Evolutionary conservation across 2,797 vertebrate genomes (phyloP).

Genomic region (Florisuga fusca): DNA sequence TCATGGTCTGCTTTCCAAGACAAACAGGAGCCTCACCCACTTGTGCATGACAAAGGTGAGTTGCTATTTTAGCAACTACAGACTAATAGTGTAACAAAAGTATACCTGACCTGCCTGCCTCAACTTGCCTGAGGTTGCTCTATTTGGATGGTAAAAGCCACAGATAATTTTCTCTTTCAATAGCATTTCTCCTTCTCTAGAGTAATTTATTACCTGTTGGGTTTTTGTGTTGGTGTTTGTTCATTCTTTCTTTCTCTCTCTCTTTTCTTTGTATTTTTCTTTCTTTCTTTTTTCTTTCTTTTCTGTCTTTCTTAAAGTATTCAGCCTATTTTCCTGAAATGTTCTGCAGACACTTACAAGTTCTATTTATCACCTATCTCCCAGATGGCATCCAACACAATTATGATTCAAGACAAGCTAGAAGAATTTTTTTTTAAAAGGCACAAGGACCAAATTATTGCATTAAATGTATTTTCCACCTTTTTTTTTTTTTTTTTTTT

Average conservation of each 20-base stretch:
- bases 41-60: constrained; percentile 32
- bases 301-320: not conserved
- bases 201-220: not conserved
- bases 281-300: not conserved
- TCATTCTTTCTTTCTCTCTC: not conserved
- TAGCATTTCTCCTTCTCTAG: not conserved
- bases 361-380: not conserved
- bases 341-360: not conserved
- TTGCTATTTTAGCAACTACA: constrained; percentile 27
- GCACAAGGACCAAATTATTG: not conserved
- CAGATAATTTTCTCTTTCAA: constrained; percentile 19
- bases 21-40: constrained; percentile 38
- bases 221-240: not conserved
- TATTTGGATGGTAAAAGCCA: not conserved
- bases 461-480: constrained; percentile 40
- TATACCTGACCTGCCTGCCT: not conserved
- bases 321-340: not conserved
- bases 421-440: not conserved
- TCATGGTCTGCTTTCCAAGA: constrained; percentile 31
- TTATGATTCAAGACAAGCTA: not conserved
- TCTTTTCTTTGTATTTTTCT: too few relatives aligned
- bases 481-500: not conserved
- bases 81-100: constrained; percentile 4
- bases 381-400: not conserved
- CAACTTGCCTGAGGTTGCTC: not conserved